Evolutionary conservation across 2,888 invertebrate genomes (phyloP).

Genomic region (Steromphala cineraria): DNA sequence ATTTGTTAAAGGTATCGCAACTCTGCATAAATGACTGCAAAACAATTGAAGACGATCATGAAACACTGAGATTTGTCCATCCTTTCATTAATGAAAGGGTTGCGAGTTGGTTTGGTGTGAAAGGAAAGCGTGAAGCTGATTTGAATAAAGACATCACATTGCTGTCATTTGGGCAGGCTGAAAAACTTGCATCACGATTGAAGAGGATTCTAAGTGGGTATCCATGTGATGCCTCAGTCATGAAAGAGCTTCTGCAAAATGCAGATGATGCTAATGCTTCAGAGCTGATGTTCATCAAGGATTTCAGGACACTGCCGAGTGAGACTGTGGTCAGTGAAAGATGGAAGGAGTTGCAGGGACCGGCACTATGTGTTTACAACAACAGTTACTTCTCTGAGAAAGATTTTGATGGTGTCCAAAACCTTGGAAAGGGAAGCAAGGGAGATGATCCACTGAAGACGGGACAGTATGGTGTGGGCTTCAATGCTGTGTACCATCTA

Average conservation of each 20-base stretch:
- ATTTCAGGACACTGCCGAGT: slow-evolving; percentile 51
- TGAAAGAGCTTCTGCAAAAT: slow-evolving; percentile 72
- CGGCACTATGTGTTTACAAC: slow-evolving; percentile 71
- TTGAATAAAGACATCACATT: neutral
- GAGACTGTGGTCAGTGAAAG: slow-evolving; percentile 51
- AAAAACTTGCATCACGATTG: slow-evolving; percentile 63
- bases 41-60: slow-evolving; percentile 44
- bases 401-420: slow-evolving; percentile 69
- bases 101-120: slow-evolving; percentile 49
- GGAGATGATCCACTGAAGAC: slow-evolving; percentile 66
- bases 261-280: slow-evolving; percentile 70
- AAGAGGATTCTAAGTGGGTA: slow-evolving; percentile 64
- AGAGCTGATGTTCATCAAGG: slow-evolving; percentile 68
- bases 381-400: slow-evolving; percentile 63
- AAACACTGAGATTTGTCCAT: slow-evolving; percentile 35
- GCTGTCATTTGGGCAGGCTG: slow-evolving; percentile 67
- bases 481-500: slow-evolving; percentile 72
- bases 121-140: slow-evolving; percentile 27
- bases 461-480: slow-evolving; percentile 73
- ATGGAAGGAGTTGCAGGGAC: slow-evolving; percentile 67
- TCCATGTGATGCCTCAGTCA: slow-evolving; percentile 64
- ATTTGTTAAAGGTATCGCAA: slow-evolving; percentile 30
- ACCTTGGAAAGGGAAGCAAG: slow-evolving; percentile 70
- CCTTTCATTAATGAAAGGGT: slow-evolving; percentile 44
- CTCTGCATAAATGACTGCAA: slow-evolving; percentile 57